A percentile compares a stretch with the other conserved stretches of the same genome.
These are phyloP conservation scores for Anthoscopus minutus DNA, from an alignment of 2,113 vertebrate genomes.

Conservation along the genomic window DNA sequence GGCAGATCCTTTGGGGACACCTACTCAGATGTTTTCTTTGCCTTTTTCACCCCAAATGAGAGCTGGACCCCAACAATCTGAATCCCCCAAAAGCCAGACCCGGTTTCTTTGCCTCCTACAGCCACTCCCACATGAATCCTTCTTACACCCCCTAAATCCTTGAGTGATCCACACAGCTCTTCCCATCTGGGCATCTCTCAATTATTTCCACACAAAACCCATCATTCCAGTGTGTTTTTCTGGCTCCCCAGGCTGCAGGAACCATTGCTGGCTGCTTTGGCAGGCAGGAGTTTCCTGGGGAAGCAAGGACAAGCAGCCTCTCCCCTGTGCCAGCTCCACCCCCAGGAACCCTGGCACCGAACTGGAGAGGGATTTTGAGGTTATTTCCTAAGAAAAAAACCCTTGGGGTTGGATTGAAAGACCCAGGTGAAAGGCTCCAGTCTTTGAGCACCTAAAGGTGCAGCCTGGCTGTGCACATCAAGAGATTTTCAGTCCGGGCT, in stretches of 20 bases:
- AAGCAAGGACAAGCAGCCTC: not conserved
- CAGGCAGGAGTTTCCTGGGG: not conserved
- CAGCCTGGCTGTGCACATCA: not conserved
- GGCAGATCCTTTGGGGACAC: not conserved
- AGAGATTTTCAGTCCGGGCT: accelerated
- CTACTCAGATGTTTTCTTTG: not conserved
- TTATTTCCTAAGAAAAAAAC: not conserved
- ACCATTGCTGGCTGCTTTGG: not conserved
- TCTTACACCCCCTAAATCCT: not conserved
- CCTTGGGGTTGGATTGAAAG: not conserved
- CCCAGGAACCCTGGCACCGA: not conserved
- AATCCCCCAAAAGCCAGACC: not conserved
- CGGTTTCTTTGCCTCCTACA: accelerated
- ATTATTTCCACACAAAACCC: not conserved
- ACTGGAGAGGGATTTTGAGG: not conserved
- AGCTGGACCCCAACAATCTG: not conserved
- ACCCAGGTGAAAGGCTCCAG: not conserved
- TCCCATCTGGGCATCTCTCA: not conserved
- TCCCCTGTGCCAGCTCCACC: not conserved
- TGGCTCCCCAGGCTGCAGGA: not conserved
- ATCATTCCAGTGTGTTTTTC: not conserved
- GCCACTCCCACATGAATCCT: not conserved
- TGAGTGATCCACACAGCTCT: not conserved
- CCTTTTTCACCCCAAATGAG: not conserved
- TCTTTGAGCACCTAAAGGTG: not conserved